A percentile compares a stretch with the other conserved stretches of the same genome.
Evolutionary conservation across 2,888 invertebrate species (phyloP).

Genomic region (Amblyteles armatorius): DNA sequence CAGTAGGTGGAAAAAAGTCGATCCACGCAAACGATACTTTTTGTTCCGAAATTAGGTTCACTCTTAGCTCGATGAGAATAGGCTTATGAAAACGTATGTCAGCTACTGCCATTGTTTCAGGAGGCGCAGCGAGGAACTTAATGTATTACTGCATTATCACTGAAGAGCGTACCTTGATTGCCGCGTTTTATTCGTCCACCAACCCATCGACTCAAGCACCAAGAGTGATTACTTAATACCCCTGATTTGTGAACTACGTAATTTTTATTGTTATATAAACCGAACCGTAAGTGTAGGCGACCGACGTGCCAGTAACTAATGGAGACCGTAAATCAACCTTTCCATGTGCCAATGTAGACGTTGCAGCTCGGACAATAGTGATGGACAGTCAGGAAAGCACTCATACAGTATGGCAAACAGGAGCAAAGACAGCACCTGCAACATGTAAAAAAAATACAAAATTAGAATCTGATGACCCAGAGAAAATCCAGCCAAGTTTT

Average conservation of each 20-base stretch:
- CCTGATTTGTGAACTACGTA: not conserved
- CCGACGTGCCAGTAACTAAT: not conserved
- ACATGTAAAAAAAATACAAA: conserved; percentile 49
- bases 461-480: not conserved
- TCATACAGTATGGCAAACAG: conserved; percentile 86
- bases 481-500: too few species aligned
- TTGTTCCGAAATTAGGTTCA: not conserved
- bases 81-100: not conserved
- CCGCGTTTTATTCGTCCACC: not conserved
- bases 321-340: conserved; percentile 74
- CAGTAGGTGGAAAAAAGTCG: not conserved
- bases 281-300: not conserved
- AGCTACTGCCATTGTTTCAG: not conserved
- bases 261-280: conserved; percentile 1
- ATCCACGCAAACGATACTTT: conserved; percentile 1
- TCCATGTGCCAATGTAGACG: conserved; percentile 84
- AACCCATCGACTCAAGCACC: not conserved
- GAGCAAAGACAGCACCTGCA: conserved; percentile 86
- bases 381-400: conserved; percentile 85
- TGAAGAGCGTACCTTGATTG: not conserved
- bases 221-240: not conserved
- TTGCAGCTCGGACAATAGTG: conserved; percentile 86
- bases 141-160: conserved; percentile 13
- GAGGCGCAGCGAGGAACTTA: conserved; percentile 29
- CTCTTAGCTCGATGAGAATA: not conserved